Evolutionary conservation across 2,113 vertebrate genomes (phyloP).

Genomic region (Hemiscyllium ocellatum): DNA sequence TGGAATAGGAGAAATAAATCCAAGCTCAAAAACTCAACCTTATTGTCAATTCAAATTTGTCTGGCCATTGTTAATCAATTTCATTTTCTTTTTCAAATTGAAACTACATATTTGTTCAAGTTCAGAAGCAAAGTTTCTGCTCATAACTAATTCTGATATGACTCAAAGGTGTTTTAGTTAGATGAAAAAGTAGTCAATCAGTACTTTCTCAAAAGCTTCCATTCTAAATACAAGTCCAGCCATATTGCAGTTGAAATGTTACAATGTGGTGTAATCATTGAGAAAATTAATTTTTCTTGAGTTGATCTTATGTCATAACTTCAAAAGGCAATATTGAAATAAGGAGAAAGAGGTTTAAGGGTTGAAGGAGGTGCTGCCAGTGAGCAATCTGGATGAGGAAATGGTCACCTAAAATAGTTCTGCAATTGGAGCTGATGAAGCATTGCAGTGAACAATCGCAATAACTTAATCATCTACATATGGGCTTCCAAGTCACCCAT

Average conservation of each 20-base stretch:
- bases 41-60: neutral
- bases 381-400: neutral
- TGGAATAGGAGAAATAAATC: neutral
- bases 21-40: neutral
- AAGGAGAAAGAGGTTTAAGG: neutral
- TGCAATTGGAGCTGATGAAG: too few relatives aligned
- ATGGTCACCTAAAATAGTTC: neutral
- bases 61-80: neutral
- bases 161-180: neutral
- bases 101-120: neutral
- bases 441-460: too few relatives aligned
- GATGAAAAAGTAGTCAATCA: neutral
- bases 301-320: neutral
- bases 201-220: neutral
- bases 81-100: neutral
- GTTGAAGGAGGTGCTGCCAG: neutral
- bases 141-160: neutral
- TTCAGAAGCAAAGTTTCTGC: neutral
- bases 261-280: neutral
- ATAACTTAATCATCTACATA: neutral
- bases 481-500: neutral
- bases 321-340: neutral
- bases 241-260: neutral
- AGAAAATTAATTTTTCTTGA: neutral
- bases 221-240: neutral